Base-by-base conservation (phyloP, 2,797 vertebrate species). In the Tachyglossus aculeatus region DNA sequence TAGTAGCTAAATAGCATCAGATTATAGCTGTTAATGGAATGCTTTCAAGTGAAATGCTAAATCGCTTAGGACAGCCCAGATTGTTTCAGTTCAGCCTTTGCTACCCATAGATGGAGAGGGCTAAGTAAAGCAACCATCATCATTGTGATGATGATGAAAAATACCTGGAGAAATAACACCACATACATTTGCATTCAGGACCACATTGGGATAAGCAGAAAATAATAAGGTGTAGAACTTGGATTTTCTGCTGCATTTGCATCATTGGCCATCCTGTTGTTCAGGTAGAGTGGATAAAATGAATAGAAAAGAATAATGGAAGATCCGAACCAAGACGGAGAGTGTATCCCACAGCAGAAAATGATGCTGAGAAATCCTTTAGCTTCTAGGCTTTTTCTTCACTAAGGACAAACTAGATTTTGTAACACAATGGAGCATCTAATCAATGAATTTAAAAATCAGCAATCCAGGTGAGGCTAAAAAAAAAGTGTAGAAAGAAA, bases 71-170 rank as follows among this genome's bases (percentile, higher is more conserved):
- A 53, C 59, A 53, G 32, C 37, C 37, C 64, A 59, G 45, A 72
- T 52, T 44, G 29, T 45, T 43, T 43, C 48, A 51, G 43, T 75
- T 40, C 53, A 58, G 54, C 48, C 41, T n/a, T n/a, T n/a, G n/a
- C n/a, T n/a, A n/a, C n/a, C 50, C 31, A 5, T 68, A 74, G 56
- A 66, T 75, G 71, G 58, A 73, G 79, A 64, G 44, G 41, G 15
- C 41, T 77, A 70, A 39, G 60, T 71, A 65, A 53, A 18, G 43
- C 53, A 39, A 40, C 24, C 27, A 61, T 38, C 8, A 11, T 16
- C 19, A 53, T 55, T 34, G 38, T n/a, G 61, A 48, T 60, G 67
- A 29, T 60, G 29, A 44, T 50, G 40, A 70, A 51, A 38, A 67
- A 70, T 0, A 43, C 25, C 60, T 21, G 38, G 24, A 7, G 25